A percentile compares a stretch with the other conserved stretches of the same genome.
Evolutionary conservation across 2,888 invertebrate species (phyloP).

Genomic region (Julus scandinavius): DNA sequence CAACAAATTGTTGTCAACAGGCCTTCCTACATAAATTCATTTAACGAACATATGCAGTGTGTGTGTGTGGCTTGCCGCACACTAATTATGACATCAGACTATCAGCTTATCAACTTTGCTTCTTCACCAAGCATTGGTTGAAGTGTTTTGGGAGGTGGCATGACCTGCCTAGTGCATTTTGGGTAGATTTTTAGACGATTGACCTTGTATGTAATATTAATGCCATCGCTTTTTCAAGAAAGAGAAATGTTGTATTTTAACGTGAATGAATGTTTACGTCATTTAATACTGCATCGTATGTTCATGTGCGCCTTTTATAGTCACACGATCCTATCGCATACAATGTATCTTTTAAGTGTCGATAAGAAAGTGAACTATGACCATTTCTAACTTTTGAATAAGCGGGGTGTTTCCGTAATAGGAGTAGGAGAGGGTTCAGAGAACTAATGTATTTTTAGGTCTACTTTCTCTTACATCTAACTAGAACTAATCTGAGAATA

Average conservation of each 20-base stretch:
- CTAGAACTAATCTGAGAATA: too few relatives aligned
- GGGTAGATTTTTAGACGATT: not conserved
- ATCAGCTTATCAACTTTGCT: not conserved
- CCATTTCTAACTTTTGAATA: not conserved
- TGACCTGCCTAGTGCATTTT: constrained; percentile 44
- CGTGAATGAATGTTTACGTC: constrained; percentile 1
- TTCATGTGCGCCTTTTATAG: not conserved
- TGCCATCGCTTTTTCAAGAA: not conserved
- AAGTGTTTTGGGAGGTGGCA: constrained; percentile 5
- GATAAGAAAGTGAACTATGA: constrained; percentile 12
- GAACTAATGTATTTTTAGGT: not conserved
- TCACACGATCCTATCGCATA: not conserved
- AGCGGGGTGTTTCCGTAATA: constrained; percentile 5
- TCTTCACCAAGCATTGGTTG: not conserved
- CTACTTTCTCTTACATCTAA: not conserved
- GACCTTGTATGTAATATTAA: not conserved
- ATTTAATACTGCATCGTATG: not conserved
- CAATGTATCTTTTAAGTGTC: not conserved
- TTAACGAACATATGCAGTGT: not conserved
- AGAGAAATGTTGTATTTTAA: not conserved
- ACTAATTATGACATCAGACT: not conserved
- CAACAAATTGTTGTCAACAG: not conserved
- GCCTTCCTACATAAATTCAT: not conserved
- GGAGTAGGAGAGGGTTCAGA: not conserved
- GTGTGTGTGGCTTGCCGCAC: not conserved